Evolutionary conservation across 2,888 invertebrate species (phyloP).

Genomic region (Papilio gigon): DNA sequence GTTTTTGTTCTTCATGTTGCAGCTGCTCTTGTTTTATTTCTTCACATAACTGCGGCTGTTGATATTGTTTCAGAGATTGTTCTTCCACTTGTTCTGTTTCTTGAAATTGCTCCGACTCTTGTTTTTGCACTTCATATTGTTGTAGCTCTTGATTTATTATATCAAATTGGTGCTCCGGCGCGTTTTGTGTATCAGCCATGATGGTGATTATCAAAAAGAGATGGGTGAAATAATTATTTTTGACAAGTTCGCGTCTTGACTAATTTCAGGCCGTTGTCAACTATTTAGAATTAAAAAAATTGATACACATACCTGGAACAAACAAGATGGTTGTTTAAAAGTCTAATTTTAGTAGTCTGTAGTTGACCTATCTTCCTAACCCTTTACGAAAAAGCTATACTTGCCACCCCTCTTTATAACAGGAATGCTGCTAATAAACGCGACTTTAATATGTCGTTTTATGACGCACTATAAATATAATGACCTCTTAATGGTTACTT

Average conservation of each 20-base stretch:
- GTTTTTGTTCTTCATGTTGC: background rate
- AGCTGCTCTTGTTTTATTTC: conserved; percentile 7
- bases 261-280: background rate
- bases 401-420: background rate
- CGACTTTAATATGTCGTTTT: background rate
- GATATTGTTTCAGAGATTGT: background rate
- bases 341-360: background rate
- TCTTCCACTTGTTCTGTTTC: background rate
- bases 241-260: background rate
- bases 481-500: background rate
- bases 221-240: background rate
- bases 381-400: background rate
- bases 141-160: background rate
- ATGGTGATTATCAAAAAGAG: background rate
- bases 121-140: background rate
- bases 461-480: background rate
- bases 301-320: background rate
- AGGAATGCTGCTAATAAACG: background rate
- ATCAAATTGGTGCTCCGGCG: background rate
- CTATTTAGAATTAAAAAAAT: background rate
- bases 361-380: too few species aligned
- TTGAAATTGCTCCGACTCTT: background rate
- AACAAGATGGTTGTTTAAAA: background rate
- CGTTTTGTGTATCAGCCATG: background rate
- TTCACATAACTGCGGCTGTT: background rate